Evolutionary conservation across 2,797 vertebrate genomes (phyloP).

Genomic region (Mallotus villosus): DNA sequence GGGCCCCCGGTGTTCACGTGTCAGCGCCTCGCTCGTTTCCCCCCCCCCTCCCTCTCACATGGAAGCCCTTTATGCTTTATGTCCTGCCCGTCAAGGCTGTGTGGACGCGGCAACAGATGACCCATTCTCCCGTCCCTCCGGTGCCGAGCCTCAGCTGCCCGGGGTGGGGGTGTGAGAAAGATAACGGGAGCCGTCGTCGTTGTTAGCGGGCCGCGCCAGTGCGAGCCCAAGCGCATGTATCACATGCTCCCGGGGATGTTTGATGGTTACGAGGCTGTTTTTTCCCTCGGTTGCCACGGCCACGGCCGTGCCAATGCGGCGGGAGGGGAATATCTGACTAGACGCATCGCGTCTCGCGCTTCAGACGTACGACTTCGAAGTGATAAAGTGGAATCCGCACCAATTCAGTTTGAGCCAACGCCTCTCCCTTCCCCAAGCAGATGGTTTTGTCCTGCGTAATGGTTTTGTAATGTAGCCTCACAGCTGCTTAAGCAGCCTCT

Average conservation of each 20-base stretch:
- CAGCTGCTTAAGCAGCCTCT: slow-evolving; percentile 2
- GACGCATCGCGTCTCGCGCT: neutral
- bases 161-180: neutral
- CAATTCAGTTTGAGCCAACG: neutral
- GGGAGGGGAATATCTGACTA: no score
- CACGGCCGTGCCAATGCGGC: no score
- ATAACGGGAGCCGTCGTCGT: neutral
- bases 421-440: neutral
- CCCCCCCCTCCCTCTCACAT: neutral
- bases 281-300: neutral
- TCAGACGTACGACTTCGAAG: no score
- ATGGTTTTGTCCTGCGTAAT: slow-evolving; percentile 8
- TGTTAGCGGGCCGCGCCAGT: no score
- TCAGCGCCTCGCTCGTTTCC: neutral
- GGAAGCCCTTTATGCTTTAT: neutral
- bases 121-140: neutral
- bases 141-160: neutral
- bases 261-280: neutral
- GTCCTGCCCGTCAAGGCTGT: neutral
- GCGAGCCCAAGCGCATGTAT: neutral
- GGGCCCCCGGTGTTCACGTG: slow-evolving; percentile 4
- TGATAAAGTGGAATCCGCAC: slow-evolving; percentile 1
- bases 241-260: neutral
- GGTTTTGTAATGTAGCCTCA: neutral
- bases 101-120: neutral